These are phyloP conservation scores for Tubulanus polymorphus DNA, from an alignment of 2,888 invertebrate species.

Conservation along the genomic window DNA sequence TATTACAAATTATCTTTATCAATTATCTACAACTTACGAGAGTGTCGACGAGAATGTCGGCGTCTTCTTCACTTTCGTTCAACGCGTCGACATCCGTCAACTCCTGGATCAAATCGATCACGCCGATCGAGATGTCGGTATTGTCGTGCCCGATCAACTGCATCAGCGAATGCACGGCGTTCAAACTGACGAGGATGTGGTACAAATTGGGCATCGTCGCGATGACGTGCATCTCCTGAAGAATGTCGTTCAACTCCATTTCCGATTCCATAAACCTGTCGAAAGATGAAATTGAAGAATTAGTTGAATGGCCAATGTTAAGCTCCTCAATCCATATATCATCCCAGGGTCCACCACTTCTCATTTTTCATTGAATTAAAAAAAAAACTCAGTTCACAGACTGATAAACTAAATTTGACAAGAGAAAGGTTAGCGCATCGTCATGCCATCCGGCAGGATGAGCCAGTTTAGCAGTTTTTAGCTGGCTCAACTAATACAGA, in stretches of 20 bases:
- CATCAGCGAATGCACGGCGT: constrained; percentile 83
- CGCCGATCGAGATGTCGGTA: constrained; percentile 82
- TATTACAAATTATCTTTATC: too few species aligned
- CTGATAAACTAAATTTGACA: too few species aligned
- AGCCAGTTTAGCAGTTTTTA: too few species aligned
- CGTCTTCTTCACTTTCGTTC: constrained; percentile 89
- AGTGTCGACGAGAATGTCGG: constrained; percentile 80
- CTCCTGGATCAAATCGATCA: constrained; percentile 74
- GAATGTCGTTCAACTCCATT: constrained; percentile 81
- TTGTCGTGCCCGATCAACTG: constrained; percentile 94
- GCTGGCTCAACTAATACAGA: too few species aligned
- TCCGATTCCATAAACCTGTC: constrained; percentile 96
- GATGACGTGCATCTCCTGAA: constrained; percentile 83
- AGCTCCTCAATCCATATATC: too few species aligned
- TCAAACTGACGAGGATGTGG: constrained; percentile 81
- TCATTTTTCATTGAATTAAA: too few species aligned
- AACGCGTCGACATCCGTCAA: constrained; percentile 93
- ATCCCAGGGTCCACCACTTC: too few species aligned
- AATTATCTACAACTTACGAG: constrained; percentile 54
- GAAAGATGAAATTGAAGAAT: too few species aligned
- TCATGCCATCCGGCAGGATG: too few species aligned
- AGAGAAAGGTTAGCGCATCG: too few species aligned
- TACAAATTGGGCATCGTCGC: constrained; percentile 96
- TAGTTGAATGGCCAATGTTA: too few species aligned
- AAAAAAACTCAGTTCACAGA: too few species aligned